These are phyloP conservation scores for Lichenostomus cassidix DNA, from an alignment of 2,113 vertebrate genomes.

Conservation along the genomic window DNA sequence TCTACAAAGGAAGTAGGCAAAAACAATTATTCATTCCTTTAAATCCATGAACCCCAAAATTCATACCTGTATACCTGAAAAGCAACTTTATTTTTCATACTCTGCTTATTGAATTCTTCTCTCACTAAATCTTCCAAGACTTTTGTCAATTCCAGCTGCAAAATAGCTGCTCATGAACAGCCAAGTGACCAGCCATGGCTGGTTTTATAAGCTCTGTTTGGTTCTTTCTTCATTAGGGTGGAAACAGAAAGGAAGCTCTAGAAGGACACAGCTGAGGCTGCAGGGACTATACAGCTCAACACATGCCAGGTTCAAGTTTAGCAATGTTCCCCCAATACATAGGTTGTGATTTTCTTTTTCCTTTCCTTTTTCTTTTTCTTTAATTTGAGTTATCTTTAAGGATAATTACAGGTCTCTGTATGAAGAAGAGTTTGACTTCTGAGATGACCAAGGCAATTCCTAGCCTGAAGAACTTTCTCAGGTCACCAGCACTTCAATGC, in stretches of 20 bases:
- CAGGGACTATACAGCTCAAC: background rate
- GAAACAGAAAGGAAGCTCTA: background rate
- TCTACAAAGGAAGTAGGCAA: background rate
- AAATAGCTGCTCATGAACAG: background rate
- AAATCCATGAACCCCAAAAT: background rate
- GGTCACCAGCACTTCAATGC: no score
- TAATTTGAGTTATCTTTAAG: no score
- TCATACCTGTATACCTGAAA: background rate
- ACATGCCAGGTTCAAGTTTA: background rate
- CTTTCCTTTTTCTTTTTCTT: no score
- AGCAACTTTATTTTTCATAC: background rate
- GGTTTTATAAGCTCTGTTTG: background rate
- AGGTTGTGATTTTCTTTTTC: background rate
- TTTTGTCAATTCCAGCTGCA: background rate
- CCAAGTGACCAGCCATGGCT: background rate
- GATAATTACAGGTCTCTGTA: no score
- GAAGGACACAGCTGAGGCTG: background rate
- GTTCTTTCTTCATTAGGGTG: background rate
- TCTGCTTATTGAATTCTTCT: background rate
- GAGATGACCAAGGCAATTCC: no score
- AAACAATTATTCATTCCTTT: background rate
- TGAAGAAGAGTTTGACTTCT: no score
- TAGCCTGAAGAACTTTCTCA: no score
- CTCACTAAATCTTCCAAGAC: background rate
- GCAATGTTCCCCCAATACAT: rapidly evolving